Conservation (phyloP, 2,797 vertebrate species). For the Labeo calbasu region DNA sequence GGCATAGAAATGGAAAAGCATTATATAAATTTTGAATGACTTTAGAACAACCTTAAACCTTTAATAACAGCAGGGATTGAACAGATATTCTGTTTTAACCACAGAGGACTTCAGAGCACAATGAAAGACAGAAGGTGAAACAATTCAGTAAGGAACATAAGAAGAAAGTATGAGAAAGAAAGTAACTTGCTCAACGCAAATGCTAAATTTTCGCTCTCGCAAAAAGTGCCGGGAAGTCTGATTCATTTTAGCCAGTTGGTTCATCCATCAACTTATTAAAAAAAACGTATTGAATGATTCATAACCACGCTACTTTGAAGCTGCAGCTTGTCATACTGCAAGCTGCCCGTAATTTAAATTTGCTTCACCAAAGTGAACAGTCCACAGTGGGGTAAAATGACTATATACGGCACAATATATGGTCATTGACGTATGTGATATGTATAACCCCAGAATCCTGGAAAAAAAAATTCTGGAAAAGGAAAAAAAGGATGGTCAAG, state of each 20-base stretch:
- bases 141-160: background rate
- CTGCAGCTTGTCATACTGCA: background rate
- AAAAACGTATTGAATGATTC: background rate
- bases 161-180: background rate
- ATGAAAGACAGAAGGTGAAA: conserved; percentile 27
- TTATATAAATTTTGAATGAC: conserved; percentile 30
- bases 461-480: conserved; percentile 3
- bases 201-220: background rate
- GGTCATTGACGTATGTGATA: background rate
- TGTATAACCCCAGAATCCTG: conserved; percentile 7
- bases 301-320: conserved; percentile 3
- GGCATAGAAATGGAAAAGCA: conserved; percentile 20
- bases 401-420: background rate
- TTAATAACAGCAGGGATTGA: conserved; percentile 27
- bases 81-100: conserved; percentile 18
- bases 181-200: background rate
- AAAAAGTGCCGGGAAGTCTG: background rate
- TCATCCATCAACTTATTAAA: background rate
- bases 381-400: background rate
- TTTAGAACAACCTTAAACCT: conserved; percentile 18
- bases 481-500: conserved; percentile 11
- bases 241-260: background rate
- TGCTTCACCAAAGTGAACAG: background rate
- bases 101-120: conserved; percentile 17
- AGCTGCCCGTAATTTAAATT: conserved; percentile 2